These are phyloP conservation scores for sheep (Ovis aries) DNA, from an alignment of 2,113 vertebrate genomes.

Conservation along the genomic window ARS-UI_Ramb_v3.0 NC_056057.1:52925001-52925500, in stretches of 20 bases:
- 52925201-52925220: not conserved
- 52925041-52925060: not conserved
- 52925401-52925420: not conserved
- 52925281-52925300: not conserved
- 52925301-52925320: slow-evolving; percentile 22
- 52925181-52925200: not conserved
- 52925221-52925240: not conserved
- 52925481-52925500: not conserved
- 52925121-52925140: slow-evolving; percentile 4
- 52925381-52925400: not conserved
- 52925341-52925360: not conserved
- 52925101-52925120: not conserved
- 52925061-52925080: not conserved
- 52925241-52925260: not conserved
- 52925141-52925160: slow-evolving; percentile 27
- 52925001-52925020: not conserved
- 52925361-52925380: not conserved
- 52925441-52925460: not conserved
- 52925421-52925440: not conserved
- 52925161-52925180: slow-evolving; percentile 1
- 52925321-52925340: not conserved
- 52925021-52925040: not conserved
- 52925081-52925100: not conserved
- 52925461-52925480: not conserved
- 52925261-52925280: not conserved